phyloP scores from a whole-genome alignment of 2,797 vertebrate species.

The Propithecus perrieri region DNA sequence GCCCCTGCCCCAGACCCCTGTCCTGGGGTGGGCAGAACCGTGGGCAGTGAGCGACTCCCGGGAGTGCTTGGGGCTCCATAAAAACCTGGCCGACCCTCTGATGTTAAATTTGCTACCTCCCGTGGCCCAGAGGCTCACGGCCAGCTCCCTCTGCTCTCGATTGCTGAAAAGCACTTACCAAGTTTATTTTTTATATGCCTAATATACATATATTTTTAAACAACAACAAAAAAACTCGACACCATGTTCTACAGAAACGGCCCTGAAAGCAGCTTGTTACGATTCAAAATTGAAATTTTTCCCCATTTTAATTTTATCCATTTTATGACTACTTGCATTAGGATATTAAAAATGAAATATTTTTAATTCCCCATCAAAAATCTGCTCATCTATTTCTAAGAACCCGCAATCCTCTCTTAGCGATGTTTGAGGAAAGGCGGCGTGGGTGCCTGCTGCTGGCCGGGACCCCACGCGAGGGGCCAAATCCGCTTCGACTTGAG shows the following conservation, averaged over 20 bases:
- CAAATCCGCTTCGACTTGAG: fast-evolving
- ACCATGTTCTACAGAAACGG: background rate
- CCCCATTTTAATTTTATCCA: background rate
- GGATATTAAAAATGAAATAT: background rate
- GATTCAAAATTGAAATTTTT: background rate
- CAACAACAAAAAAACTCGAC: too few species aligned
- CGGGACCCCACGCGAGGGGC: fast-evolving
- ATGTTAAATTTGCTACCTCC: fast-evolving
- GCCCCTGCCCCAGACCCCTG: too few species aligned
- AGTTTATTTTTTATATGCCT: fast-evolving
- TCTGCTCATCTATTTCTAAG: background rate
- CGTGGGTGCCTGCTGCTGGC: background rate
- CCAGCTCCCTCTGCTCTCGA: fast-evolving
- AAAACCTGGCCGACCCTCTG: too few species aligned
- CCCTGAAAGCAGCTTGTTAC: background rate
- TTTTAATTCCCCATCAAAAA: background rate
- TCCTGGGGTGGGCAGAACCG: background rate
- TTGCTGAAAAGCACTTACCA: background rate
- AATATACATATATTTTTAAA: background rate
- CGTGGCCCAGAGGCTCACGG: fast-evolving
- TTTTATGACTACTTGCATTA: background rate
- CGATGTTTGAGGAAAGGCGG: fast-evolving
- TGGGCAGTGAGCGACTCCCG: fast-evolving
- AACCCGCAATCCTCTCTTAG: fast-evolving
- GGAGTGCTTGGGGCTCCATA: fast-evolving